These are phyloP conservation scores for Raphicerus campestris DNA, from an alignment of 2,113 vertebrate species.

Conservation along the genomic window DNA sequence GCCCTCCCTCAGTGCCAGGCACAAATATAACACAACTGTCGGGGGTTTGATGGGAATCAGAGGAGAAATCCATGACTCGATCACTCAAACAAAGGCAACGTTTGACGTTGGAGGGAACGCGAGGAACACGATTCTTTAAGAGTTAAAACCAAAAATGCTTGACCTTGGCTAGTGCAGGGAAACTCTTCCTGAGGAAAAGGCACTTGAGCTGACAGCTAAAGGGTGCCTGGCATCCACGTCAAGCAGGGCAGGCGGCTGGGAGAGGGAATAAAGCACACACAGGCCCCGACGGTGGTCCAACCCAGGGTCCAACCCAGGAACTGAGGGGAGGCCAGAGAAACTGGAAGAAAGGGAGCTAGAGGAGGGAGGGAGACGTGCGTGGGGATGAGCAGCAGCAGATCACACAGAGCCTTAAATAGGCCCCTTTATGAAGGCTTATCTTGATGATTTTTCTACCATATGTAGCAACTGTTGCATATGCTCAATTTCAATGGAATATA, in stretches of 20 bases:
- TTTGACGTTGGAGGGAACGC: not conserved
- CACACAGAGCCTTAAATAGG: not conserved
- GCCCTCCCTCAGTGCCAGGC: not conserved
- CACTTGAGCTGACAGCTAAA: not conserved
- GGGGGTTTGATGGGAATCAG: not conserved
- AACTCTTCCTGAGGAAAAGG: slow-evolving; percentile 23
- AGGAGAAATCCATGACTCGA: not conserved
- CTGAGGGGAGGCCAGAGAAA: not conserved
- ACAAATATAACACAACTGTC: not conserved
- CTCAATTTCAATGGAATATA: not conserved
- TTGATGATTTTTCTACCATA: not conserved
- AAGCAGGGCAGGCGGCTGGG: not conserved
- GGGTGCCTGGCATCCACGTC: not conserved
- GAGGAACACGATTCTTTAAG: not conserved
- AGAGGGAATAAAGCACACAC: fast-evolving
- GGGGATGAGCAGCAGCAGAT: not conserved
- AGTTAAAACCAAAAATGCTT: not conserved
- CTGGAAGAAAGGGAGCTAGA: not conserved
- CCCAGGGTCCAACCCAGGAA: not conserved
- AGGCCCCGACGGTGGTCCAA: not conserved
- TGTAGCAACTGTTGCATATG: not conserved
- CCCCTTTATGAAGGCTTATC: not conserved
- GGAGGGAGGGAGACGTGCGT: too few relatives aligned
- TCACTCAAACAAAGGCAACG: not conserved
- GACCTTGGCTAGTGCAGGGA: not conserved